These are phyloP conservation scores for Rafetus swinhoei DNA, from an alignment of 2,113 vertebrate genomes.

Conservation along the genomic window DNA sequence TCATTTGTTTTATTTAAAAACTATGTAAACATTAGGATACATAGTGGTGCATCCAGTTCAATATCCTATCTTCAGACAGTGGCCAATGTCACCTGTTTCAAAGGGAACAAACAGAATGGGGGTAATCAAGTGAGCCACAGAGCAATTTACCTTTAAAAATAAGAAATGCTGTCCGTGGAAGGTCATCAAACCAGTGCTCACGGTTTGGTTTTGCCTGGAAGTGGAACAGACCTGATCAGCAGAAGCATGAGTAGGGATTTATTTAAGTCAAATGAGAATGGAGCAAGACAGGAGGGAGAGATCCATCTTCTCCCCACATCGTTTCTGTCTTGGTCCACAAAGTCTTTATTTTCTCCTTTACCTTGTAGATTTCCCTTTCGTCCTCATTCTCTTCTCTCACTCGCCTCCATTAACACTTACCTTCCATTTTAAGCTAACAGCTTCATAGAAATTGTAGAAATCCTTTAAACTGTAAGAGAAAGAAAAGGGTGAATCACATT, in stretches of 20 bases:
- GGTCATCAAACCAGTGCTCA: constrained; percentile 97
- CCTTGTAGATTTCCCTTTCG: background rate
- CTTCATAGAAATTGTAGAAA: constrained; percentile 97
- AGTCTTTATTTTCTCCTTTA: background rate
- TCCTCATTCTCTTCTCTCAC: background rate
- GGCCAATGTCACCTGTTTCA: background rate
- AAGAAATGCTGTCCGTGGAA: constrained; percentile 93
- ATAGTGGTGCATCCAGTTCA: background rate
- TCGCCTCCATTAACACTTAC: constrained; percentile 68
- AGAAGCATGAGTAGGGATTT: background rate
- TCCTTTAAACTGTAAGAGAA: constrained; percentile 87
- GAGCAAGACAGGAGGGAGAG: background rate
- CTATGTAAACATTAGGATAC: background rate
- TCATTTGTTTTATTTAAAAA: rapidly evolving
- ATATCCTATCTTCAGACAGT: background rate
- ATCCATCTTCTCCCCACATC: background rate
- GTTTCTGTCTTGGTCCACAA: background rate
- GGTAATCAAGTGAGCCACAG: background rate
- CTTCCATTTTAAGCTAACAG: constrained; percentile 97
- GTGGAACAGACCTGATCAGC: background rate
- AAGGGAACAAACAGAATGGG: background rate
- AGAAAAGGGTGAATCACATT: constrained; percentile 39
- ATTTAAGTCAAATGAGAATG: rapidly evolving
- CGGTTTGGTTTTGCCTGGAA: constrained; percentile 88
- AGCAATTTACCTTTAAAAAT: constrained; percentile 91